Evolutionary conservation across 2,888 invertebrate genomes (phyloP), one percentile per base, ranked within the genome.

Genomic region (Clepsis dumicolana): DNA sequence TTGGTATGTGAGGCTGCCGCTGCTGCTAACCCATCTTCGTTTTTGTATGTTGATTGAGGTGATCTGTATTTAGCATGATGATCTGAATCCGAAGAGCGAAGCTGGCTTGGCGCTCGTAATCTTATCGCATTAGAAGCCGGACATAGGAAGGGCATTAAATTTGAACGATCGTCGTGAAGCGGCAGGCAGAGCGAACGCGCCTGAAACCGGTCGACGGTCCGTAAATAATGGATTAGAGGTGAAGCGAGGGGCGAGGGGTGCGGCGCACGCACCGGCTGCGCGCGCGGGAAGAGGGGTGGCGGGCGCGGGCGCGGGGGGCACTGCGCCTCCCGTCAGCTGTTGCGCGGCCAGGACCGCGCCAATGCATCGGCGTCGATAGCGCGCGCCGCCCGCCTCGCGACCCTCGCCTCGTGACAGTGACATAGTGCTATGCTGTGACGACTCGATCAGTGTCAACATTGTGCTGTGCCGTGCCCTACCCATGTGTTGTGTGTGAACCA

Each of bases 61-160:
- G 50, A 54, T 54, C 50, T 65, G 57, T 57, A 57, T 59, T 60
- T 52, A 27, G 48, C 50, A n/a, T 48, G 12, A 21, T 21, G 38
- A 60, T 70, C 70, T 61, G 71, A 70, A 72, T 70, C 60, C 61
- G 69, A 71, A 18, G 69, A 57, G 70, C 64, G 74, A 65, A 73
- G 80, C 75, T 80, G 78, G 75, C 80, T 77, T 80, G 80, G 75
- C 76, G 82, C 77, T 81, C 80, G 85, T 90, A 91, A 91, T 91
- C 91, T 92, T 90, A 91, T 91, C 91, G 87, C 85, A 85, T 87
- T 87, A 85, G 88, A 88, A 89, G 83, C 91, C 93, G 92, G 92
- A 93, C 92, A 93, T 92, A 92, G 91, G 91, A 93, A 93, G 91
- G 91, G 90, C 90, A 91, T 91, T 91, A 91, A 89, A 88, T 91